phyloP scores from a whole-genome alignment of 1,140 invertebrate genomes.

The Drosophila sucinea region DNA sequence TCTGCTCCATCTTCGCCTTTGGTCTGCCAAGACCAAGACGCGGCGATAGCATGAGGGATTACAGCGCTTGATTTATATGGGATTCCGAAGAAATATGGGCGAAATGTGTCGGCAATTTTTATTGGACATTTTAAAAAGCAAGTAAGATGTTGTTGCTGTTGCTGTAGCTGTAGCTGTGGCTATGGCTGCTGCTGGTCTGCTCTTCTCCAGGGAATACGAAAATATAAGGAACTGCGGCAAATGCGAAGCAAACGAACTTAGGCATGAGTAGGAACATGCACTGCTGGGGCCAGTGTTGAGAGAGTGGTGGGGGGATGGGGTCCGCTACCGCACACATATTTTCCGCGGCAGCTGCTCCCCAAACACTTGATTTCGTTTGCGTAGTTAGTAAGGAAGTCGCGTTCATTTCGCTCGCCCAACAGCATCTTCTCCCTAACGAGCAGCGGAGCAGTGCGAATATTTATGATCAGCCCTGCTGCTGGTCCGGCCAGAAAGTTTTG shows the following conservation, averaged over 20 bases:
- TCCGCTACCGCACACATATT: slow-evolving; percentile 62
- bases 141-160: slow-evolving; percentile 78
- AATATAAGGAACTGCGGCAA: slow-evolving; percentile 77
- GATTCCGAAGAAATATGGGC: slow-evolving; percentile 83
- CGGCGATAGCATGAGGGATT: slow-evolving; percentile 83
- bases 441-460: slow-evolving; percentile 69
- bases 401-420: slow-evolving; percentile 65
- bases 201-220: slow-evolving; percentile 71
- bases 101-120: slow-evolving; percentile 84
- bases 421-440: slow-evolving; percentile 65
- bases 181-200: slow-evolving; percentile 19
- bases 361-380: slow-evolving; percentile 77
- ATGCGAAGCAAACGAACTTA: slow-evolving; percentile 32
- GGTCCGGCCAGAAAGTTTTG: slow-evolving; percentile 60
- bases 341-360: slow-evolving; percentile 71
- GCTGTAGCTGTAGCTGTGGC: slow-evolving; percentile 49
- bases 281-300: slow-evolving; percentile 9
- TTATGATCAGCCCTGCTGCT: slow-evolving; percentile 69
- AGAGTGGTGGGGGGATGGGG: slow-evolving; percentile 12
- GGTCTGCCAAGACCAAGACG: slow-evolving; percentile 66
- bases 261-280: slow-evolving; percentile 1
- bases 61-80: slow-evolving; percentile 83
- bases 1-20: slow-evolving; percentile 23
- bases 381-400: slow-evolving; percentile 81
- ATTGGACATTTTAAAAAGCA: slow-evolving; percentile 83